A percentile compares a stretch with the other conserved stretches of the same genome.
Evolutionary conservation across 2,888 invertebrate genomes (phyloP).

Genomic region (Zele albiditarsus): DNA sequence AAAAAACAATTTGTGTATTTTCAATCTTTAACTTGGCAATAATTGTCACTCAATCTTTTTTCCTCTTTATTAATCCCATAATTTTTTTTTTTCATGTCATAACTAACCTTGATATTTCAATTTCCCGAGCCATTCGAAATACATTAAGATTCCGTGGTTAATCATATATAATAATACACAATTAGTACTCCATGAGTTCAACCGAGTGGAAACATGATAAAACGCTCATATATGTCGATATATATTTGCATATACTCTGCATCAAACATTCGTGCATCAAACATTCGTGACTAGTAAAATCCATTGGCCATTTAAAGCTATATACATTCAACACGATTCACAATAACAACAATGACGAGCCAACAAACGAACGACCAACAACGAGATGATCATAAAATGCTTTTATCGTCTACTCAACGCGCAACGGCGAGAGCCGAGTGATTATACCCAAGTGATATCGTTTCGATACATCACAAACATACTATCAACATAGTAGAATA

Average conservation of each 20-base stretch:
- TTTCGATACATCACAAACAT: background rate
- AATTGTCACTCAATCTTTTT: background rate
- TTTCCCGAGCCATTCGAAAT: background rate
- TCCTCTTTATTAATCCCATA: background rate
- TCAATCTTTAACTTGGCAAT: too few species aligned
- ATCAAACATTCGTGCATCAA: background rate
- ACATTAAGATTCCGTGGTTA: background rate
- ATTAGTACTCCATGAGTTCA: background rate
- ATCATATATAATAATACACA: background rate
- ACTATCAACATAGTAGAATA: background rate
- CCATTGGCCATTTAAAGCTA: background rate
- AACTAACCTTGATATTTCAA: constrained; percentile 1
- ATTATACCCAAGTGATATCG: background rate
- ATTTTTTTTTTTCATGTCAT: background rate
- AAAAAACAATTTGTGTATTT: too few species aligned
- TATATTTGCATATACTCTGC: background rate
- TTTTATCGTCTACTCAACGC: constrained; percentile 2
- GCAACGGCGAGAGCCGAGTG: background rate
- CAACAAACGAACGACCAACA: background rate
- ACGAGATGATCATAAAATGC: constrained; percentile 8
- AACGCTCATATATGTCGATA: background rate
- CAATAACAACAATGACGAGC: background rate
- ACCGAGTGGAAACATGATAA: constrained; percentile 3
- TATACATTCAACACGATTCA: background rate
- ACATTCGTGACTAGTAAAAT: background rate